These are phyloP conservation scores for Dusona sp. DNA, from an alignment of 2,888 invertebrate genomes.

Conservation along the genomic window DNA sequence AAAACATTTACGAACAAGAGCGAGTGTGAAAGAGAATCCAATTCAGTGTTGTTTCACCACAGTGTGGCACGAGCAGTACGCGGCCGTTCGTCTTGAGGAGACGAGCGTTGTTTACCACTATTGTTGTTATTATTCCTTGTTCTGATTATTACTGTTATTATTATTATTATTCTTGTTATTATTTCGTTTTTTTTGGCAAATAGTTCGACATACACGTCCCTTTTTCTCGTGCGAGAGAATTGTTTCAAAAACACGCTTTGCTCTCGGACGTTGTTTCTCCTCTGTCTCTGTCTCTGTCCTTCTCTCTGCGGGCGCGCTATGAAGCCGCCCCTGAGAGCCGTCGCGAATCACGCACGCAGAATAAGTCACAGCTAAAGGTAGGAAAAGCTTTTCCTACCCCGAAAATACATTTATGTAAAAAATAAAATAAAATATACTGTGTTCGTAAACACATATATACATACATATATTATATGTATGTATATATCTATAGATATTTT, in stretches of 20 bases:
- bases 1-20: constrained; percentile 31
- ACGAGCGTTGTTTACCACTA: constrained; percentile 23
- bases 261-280: constrained; percentile 27
- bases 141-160: constrained; percentile 6
- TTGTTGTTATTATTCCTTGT: constrained; percentile 15
- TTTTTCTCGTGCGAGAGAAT: constrained; percentile 27
- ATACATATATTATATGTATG: constrained; percentile 47
- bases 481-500: constrained; percentile 38
- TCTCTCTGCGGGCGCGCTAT: constrained; percentile 72
- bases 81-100: constrained; percentile 45
- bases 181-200: constrained; percentile 18
- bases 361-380: constrained; percentile 74
- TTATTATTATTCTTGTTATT: constrained; percentile 19
- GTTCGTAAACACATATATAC: constrained; percentile 20
- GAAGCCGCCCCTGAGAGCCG: constrained; percentile 78
- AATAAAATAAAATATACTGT: constrained; percentile 57
- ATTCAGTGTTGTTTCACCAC: constrained; percentile 63
- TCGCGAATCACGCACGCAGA: constrained; percentile 65
- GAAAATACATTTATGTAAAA: constrained; percentile 56
- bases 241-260: constrained; percentile 17
- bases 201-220: constrained; percentile 33
- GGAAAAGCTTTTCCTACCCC: constrained; percentile 77
- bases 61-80: constrained; percentile 64
- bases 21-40: constrained; percentile 27
- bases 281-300: constrained; percentile 41